A percentile compares a stretch with the other conserved stretches of the same genome.
Conservation (phyloP, 2,888 invertebrate species). For the Unio delphinus region DNA sequence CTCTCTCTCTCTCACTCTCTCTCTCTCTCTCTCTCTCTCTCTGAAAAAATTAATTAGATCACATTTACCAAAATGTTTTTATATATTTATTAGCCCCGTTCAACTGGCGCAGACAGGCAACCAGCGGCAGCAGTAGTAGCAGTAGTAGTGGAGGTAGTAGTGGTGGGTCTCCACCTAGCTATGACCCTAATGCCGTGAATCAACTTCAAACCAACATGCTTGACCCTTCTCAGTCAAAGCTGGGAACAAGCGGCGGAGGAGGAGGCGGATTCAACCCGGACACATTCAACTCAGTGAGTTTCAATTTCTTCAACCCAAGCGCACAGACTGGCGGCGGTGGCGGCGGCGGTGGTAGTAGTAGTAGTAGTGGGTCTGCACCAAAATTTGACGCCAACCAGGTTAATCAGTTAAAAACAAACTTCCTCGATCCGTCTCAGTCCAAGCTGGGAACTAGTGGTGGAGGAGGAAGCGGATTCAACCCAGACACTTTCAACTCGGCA, state of each 20-base stretch:
- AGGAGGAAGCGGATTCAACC: slow-evolving; percentile 15
- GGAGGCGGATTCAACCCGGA: slow-evolving; percentile 26
- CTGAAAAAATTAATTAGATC: too few species aligned
- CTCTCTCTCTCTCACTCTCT: too few species aligned
- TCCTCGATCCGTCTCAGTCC: slow-evolving; percentile 37
- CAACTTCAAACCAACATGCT: slow-evolving; percentile 35
- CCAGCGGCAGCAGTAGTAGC: neutral
- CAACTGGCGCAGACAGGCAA: too few species aligned
- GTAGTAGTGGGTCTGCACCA: slow-evolving; percentile 13
- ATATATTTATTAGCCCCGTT: too few species aligned
- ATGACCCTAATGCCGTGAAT: slow-evolving; percentile 43
- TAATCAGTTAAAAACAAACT: slow-evolving; percentile 35
- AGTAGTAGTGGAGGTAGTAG: slow-evolving; percentile 1
- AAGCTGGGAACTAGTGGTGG: slow-evolving; percentile 30
- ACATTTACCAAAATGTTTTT: too few species aligned
- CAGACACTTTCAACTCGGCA: slow-evolving; percentile 26
- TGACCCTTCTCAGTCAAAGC: slow-evolving; percentile 35
- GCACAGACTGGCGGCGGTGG: slow-evolving; percentile 17
- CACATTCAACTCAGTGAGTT: slow-evolving; percentile 27
- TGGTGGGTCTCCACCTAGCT: slow-evolving; percentile 24
- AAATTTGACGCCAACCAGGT: slow-evolving; percentile 42
- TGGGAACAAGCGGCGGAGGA: slow-evolving; percentile 22
- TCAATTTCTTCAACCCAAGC: slow-evolving; percentile 38
- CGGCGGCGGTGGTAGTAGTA: neutral
- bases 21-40: too few species aligned